These are phyloP conservation scores for Cantharis rustica DNA, from an alignment of 2,888 invertebrate genomes.

Conservation along the genomic window DNA sequence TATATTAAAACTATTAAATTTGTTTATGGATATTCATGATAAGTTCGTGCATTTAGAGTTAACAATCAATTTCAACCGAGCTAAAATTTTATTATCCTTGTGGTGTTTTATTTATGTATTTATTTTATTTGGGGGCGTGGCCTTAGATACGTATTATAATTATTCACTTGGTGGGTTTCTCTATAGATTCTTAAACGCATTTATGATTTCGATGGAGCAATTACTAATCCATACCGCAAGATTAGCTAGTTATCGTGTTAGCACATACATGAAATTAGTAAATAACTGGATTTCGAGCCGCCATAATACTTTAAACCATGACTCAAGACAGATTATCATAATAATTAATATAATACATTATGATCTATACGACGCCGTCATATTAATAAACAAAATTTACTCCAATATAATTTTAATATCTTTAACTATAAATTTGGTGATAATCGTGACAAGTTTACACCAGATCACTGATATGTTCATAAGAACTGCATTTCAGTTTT, in stretches of 20 bases:
- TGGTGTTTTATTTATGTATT: not conserved
- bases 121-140: no score
- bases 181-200: no score
- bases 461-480: not conserved
- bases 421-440: not conserved
- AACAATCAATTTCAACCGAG: not conserved
- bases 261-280: no score
- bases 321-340: not conserved
- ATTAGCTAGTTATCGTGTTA: no score
- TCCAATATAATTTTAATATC: not conserved
- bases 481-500: not conserved
- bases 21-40: not conserved
- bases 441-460: not conserved
- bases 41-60: not conserved
- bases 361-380: not conserved
- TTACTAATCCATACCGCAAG: no score
- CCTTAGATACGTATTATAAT: not conserved
- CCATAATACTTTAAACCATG: no score
- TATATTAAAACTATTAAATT: not conserved
- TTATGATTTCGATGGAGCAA: no score
- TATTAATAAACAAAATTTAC: not conserved
- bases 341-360: not conserved
- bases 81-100: not conserved
- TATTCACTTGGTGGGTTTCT: no score
- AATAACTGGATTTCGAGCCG: no score